Evolutionary conservation across 2,113 vertebrate species (phyloP).

Genomic region (Hemichromis elongatus): DNA sequence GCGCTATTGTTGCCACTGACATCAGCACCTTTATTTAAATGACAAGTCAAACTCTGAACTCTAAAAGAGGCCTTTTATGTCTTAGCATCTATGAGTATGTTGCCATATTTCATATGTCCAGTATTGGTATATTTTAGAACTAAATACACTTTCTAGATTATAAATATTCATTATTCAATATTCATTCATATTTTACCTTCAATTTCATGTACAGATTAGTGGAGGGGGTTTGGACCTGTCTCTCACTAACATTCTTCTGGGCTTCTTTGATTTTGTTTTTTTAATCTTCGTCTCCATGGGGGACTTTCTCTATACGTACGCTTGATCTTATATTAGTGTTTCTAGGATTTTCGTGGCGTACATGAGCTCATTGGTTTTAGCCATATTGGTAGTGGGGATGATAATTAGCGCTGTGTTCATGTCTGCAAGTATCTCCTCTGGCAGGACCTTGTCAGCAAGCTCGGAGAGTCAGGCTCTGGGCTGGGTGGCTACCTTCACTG

Average conservation of each 20-base stretch:
- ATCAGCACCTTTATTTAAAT: background rate
- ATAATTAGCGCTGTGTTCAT: background rate
- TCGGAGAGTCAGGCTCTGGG: background rate
- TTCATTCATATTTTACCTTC: background rate
- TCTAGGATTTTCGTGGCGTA: background rate
- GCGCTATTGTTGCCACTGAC: constrained; percentile 43
- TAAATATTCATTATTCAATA: no score
- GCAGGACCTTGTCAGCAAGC: background rate
- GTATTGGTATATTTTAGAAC: background rate
- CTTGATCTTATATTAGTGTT: background rate
- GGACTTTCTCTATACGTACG: background rate
- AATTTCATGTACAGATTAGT: background rate
- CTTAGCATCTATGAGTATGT: background rate
- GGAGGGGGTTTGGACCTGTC: background rate
- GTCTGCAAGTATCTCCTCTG: background rate
- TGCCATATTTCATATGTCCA: background rate
- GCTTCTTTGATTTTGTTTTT: background rate
- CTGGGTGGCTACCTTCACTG: background rate
- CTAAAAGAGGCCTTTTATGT: background rate
- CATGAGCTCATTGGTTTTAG: background rate
- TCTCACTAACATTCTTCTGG: background rate
- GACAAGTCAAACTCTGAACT: background rate
- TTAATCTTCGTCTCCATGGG: background rate
- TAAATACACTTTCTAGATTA: background rate
- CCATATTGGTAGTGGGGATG: background rate